A percentile compares a stretch with the other conserved stretches of the same genome.
These are phyloP conservation scores for Clivina fossor DNA, from an alignment of 2,888 invertebrate genomes.

Conservation along the genomic window DNA sequence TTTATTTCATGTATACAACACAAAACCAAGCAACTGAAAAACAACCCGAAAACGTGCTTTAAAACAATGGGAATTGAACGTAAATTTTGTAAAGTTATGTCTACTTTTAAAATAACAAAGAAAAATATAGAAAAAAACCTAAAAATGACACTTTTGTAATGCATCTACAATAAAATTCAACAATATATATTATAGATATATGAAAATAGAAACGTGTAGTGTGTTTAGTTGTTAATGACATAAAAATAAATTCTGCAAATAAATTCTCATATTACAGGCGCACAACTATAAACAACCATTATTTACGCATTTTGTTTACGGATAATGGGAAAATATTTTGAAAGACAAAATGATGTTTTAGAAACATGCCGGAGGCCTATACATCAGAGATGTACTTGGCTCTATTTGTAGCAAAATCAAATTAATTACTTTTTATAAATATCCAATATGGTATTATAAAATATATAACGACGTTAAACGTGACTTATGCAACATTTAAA, in stretches of 20 bases:
- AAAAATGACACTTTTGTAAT: too few relatives aligned
- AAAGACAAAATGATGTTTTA: constrained; percentile 33
- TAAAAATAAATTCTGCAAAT: constrained; percentile 34
- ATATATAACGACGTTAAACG: too few relatives aligned
- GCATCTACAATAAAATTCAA: too few relatives aligned
- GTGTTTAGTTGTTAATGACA: constrained; percentile 34
- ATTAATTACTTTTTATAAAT: too few relatives aligned
- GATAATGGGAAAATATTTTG: constrained; percentile 35
- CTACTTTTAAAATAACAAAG: constrained; percentile 24
- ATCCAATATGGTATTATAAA: too few relatives aligned
- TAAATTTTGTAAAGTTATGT: constrained; percentile 1
- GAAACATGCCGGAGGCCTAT: constrained; percentile 21
- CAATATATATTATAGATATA: too few relatives aligned
- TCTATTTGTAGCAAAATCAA: too few relatives aligned
- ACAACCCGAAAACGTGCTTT: background rate
- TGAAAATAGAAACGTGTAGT: too few relatives aligned
- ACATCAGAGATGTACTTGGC: too few relatives aligned
- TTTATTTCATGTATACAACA: constrained; percentile 7
- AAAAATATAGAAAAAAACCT: too few relatives aligned
- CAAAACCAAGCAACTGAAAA: background rate
- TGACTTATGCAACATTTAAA: too few relatives aligned
- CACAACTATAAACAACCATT: constrained; percentile 32
- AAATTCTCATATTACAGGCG: constrained; percentile 33
- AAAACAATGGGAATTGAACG: constrained; percentile 9
- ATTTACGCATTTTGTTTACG: constrained; percentile 30